Evolutionary conservation across 2,888 invertebrate genomes (phyloP).

Genomic region (Sussaba pulchella): DNA sequence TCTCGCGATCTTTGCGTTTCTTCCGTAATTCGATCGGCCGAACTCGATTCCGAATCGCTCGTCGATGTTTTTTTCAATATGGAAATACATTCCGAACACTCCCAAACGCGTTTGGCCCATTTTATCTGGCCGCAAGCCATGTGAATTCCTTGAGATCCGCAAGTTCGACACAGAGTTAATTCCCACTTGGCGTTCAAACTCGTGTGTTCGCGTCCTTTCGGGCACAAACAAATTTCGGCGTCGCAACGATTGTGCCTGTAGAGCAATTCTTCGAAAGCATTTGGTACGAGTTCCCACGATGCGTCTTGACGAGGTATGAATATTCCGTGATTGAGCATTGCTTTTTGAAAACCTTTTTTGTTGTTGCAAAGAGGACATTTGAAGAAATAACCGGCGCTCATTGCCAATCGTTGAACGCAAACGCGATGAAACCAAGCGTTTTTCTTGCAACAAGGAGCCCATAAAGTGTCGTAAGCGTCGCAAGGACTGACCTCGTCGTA

Average conservation of each 20-base stretch:
- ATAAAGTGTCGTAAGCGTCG: constrained; percentile 85
- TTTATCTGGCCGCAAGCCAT: constrained; percentile 84
- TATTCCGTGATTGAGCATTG: constrained; percentile 89
- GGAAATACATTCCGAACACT: constrained; percentile 83
- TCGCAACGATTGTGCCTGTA: constrained; percentile 88
- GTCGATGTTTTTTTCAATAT: constrained; percentile 70
- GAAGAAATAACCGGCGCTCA: constrained; percentile 92
- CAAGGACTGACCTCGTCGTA: constrained; percentile 86
- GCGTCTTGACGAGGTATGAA: constrained; percentile 95
- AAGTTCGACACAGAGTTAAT: constrained; percentile 85
- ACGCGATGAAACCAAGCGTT: constrained; percentile 91
- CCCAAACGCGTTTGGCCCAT: constrained; percentile 82
- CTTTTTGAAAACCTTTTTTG: constrained; percentile 87
- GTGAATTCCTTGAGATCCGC: constrained; percentile 87
- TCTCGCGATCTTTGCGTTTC: background rate
- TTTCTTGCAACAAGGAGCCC: constrained; percentile 91
- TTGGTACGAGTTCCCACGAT: constrained; percentile 92
- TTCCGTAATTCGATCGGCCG: background rate
- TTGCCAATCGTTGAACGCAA: constrained; percentile 91
- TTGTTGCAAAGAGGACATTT: constrained; percentile 94
- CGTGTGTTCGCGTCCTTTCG: constrained; percentile 85
- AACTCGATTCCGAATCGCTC: constrained; percentile 15
- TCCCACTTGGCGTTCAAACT: constrained; percentile 85
- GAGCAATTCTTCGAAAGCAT: constrained; percentile 90
- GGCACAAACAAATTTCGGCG: constrained; percentile 87